Evolutionary conservation across 2,113 vertebrate species (phyloP), one percentile per base, ranked within the genome.

Genomic region (Gopherus evgoodei): DNA sequence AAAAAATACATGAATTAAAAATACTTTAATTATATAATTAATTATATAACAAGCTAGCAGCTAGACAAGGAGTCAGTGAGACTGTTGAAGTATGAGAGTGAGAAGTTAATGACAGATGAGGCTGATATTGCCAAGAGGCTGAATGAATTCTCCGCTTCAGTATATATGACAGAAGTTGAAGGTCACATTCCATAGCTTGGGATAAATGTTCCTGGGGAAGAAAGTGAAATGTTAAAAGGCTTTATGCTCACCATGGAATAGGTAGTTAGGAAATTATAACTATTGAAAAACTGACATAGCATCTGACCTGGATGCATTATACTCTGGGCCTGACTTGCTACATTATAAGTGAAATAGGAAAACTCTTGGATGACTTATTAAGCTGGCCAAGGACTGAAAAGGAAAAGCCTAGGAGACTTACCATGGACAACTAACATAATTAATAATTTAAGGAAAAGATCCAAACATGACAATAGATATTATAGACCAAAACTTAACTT

Each of bases 121-220:
- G 57, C 85, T 94, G 75, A 62, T 69, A 87, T 88, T 96, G 97
- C 90, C 93, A 94, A 87, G 24, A 96, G 93, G 85, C 57, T 92
- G 83, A 92, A 93, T 57, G 93, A 95, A 93, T 96, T 78, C 85
- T 93, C 84, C 65, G 4, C 54, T 90, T 90, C 35, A 49, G 35
- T 79, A 90, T 88, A 90, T 85, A 91, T 86, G 83, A 95, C 87
- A 87, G 83, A 95, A 83, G 65, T 52, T 96, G 93, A 96, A 97
- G 95, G 95, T 96, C 92, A 91, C 84, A 78, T 95, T 95, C 92
- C 91, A 83, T n/a, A 84, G 82, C 31, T 56, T 90, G 19, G 89
- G 95, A 96, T 96, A 95, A 89, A 93, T 97, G 94, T 90, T 96
- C 53, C 56, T 35, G 6, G 56, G 84, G 81, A 96, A 95, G 54